phyloP scores from a whole-genome alignment of 2,888 invertebrate species.

The Aelia acuminata region DNA sequence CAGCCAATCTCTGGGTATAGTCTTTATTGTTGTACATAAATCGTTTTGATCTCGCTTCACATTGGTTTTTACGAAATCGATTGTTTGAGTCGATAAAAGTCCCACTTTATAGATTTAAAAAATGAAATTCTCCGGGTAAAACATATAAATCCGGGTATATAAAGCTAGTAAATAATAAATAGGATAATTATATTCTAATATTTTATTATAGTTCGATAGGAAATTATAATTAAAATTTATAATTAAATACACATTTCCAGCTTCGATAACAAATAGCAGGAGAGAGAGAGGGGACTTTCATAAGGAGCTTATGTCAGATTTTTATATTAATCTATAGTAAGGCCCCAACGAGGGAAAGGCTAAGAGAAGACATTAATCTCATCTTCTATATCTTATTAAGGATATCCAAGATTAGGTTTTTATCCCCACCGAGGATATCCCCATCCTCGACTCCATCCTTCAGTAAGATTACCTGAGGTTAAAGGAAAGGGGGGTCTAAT shows the following conservation, averaged over 20 bases:
- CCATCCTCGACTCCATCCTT: background rate
- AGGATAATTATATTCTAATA: no score
- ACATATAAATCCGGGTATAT: no score
- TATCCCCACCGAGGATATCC: background rate
- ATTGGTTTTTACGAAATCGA: no score
- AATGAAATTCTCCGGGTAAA: no score
- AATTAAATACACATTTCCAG: background rate
- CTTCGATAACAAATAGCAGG: background rate
- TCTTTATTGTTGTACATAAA: no score
- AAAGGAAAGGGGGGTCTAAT: background rate
- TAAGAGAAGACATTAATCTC: conserved; percentile 16
- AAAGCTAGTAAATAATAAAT: no score
- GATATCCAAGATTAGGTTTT: background rate
- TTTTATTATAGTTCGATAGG: no score
- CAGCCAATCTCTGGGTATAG: no score
- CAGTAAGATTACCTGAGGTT: background rate
- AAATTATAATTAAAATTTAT: conserved; percentile 15
- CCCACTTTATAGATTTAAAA: no score
- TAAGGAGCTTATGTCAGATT: conserved; percentile 11
- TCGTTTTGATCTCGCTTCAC: no score
- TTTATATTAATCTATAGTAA: background rate
- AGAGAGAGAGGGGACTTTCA: background rate
- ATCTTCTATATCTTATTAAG: background rate
- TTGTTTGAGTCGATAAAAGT: no score
- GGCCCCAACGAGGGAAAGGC: background rate